A percentile compares a stretch with the other conserved stretches of the same genome.
These are phyloP conservation scores for Crocodylus rhombifer DNA, from an alignment of 2,797 vertebrate species.

Conservation along the genomic window DNA sequence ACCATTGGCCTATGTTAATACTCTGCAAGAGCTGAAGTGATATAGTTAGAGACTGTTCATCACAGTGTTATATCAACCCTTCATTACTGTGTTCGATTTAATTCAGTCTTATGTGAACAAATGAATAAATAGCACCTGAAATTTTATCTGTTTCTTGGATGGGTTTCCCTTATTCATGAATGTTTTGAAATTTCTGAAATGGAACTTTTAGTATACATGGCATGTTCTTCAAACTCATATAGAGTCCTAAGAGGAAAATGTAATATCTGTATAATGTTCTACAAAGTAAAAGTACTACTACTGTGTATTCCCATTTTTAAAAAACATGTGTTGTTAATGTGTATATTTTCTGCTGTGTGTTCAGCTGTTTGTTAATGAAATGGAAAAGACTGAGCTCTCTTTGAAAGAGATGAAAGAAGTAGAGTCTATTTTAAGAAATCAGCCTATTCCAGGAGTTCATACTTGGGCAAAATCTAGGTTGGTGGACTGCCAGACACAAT, in stretches of 20 bases:
- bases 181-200: neutral
- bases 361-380: conserved; percentile 90
- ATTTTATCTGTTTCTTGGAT: neutral
- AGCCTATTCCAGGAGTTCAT: conserved; percentile 82
- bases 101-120: conserved; percentile 36
- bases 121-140: neutral
- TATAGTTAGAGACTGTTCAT: neutral
- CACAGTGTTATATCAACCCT: neutral
- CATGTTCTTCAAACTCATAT: neutral
- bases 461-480: conserved; percentile 87
- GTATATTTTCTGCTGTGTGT: conserved; percentile 22
- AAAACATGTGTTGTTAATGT: neutral
- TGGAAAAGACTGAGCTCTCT: conserved; percentile 88
- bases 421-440: conserved; percentile 83
- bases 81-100: conserved; percentile 70
- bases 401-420: conserved; percentile 91
- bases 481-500: conserved; percentile 82
- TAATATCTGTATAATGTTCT: neutral
- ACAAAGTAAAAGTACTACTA: neutral
- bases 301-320: neutral
- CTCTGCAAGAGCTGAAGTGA: neutral
- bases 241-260: neutral
- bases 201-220: no score
- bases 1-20: neutral
- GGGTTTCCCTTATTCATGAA: neutral